Evolutionary conservation across 2,888 invertebrate genomes (phyloP).

Genomic region (Metellina segmentata): DNA sequence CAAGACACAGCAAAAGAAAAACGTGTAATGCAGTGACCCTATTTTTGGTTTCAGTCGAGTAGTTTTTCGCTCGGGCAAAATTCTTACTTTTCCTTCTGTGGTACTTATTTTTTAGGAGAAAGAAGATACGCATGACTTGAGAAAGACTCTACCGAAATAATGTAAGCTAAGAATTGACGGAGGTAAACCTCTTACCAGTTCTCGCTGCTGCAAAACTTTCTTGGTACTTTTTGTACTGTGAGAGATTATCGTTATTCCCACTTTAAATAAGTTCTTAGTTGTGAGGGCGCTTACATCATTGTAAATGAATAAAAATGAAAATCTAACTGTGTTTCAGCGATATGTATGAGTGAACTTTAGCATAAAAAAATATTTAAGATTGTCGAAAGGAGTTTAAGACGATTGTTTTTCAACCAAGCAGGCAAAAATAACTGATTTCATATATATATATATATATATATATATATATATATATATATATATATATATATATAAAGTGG

Average conservation of each 20-base stretch:
- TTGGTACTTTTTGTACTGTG: background rate
- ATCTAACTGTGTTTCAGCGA: no score
- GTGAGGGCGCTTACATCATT: no score
- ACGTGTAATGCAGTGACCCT: conserved; percentile 4
- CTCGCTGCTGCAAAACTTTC: background rate
- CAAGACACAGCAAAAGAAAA: background rate
- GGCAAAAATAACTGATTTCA: no score
- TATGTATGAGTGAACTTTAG: no score
- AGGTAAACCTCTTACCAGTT: conserved; percentile 9
- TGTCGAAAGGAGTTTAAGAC: no score
- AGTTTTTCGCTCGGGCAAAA: background rate
- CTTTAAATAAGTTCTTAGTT: no score
- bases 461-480: no score
- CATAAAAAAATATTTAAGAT: no score
- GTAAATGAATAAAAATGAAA: no score
- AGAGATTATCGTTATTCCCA: background rate
- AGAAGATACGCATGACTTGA: background rate
- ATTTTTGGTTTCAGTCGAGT: conserved; percentile 19
- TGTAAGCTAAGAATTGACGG: background rate
- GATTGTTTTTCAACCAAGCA: no score
- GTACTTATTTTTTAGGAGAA: background rate
- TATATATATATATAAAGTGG: no score
- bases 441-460: no score
- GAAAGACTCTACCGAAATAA: background rate
- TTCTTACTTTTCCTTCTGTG: background rate